phyloP scores from a whole-genome alignment of 2,888 invertebrate species.

The Tricholauxania praeusta region DNA sequence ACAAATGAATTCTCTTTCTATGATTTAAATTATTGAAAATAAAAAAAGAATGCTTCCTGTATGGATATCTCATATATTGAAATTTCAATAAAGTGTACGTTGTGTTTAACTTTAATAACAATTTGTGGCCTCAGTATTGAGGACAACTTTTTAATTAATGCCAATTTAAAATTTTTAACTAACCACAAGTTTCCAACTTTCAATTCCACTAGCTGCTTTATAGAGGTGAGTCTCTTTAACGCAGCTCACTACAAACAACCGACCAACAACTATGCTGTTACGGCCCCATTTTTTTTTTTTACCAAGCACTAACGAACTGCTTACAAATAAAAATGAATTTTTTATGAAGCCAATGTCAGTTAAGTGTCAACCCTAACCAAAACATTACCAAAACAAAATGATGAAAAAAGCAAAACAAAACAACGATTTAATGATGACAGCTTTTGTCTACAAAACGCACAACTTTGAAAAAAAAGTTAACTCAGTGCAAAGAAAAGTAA shows the following conservation, averaged over 20 bases:
- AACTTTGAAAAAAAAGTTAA: constrained; percentile 26
- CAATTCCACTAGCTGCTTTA: background rate
- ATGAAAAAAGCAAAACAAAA: background rate
- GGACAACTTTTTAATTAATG: constrained; percentile 22
- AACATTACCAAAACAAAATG: constrained; percentile 10
- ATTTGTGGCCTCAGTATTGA: background rate
- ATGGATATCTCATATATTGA: too few relatives aligned
- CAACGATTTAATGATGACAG: constrained; percentile 31
- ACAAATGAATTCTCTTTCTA: too few relatives aligned
- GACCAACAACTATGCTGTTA: background rate
- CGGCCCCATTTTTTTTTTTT: too few relatives aligned
- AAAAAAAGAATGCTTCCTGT: too few relatives aligned
- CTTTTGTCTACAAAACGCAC: constrained; percentile 33
- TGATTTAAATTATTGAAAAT: too few relatives aligned
- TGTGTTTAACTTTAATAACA: too few relatives aligned
- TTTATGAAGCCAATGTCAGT: constrained; percentile 30
- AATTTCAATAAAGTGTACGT: too few relatives aligned
- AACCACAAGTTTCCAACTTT: constrained; percentile 24
- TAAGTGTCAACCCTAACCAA: constrained; percentile 19
- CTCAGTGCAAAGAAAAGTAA: background rate
- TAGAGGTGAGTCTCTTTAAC: background rate
- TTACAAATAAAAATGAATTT: constrained; percentile 24
- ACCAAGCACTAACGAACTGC: background rate
- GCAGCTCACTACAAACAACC: background rate
- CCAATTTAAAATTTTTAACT: constrained; percentile 18